phyloP scores from a whole-genome alignment of 2,113 vertebrate genomes.

The Casuarius casuarius region DNA sequence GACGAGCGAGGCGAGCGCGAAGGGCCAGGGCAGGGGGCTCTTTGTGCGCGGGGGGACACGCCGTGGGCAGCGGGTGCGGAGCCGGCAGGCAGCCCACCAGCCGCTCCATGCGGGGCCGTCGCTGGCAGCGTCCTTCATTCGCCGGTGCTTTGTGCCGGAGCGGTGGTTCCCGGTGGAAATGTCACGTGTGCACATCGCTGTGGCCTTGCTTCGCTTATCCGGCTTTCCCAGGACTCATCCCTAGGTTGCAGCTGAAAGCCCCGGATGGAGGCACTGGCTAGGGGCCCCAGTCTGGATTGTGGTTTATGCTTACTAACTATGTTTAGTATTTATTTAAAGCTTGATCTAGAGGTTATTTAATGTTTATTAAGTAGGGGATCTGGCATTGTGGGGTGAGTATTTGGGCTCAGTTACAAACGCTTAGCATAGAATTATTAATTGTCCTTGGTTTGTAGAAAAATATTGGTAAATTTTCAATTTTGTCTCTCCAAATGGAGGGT shows the following conservation, averaged over 20 bases:
- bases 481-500: neutral
- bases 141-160: neutral
- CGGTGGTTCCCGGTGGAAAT: neutral
- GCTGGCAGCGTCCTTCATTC: neutral
- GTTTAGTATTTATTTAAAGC: neutral
- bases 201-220: neutral
- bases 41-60: neutral
- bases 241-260: neutral
- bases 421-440: neutral
- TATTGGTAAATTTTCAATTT: neutral
- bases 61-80: neutral
- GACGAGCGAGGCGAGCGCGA: conserved; percentile 3
- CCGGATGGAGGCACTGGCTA: neutral
- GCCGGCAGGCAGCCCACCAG: neutral
- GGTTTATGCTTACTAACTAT: neutral
- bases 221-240: neutral
- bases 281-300: neutral
- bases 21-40: neutral
- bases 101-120: neutral
- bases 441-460: neutral
- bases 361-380: neutral
- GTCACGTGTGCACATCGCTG: neutral
- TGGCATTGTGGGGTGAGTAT: neutral
- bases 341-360: neutral
- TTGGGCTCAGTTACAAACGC: neutral